Evolutionary conservation across 2,113 vertebrate genomes (phyloP).

Genomic region (Oryzias celebensis): DNA sequence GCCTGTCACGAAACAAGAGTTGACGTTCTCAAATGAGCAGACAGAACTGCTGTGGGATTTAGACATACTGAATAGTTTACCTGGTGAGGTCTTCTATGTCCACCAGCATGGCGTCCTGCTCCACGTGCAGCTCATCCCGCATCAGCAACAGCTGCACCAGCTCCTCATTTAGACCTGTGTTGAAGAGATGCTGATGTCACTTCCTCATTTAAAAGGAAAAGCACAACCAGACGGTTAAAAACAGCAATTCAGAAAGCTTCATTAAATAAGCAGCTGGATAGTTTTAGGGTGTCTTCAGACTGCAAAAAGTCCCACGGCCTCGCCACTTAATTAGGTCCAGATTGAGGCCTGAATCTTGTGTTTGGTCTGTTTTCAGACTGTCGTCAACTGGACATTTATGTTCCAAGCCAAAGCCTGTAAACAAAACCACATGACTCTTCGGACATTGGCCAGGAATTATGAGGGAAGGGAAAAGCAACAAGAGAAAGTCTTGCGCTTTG

Average conservation of each 20-base stretch:
- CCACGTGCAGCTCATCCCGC: slow-evolving; percentile 94
- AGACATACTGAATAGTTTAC: slow-evolving; percentile 56
- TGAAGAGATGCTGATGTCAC: background rate
- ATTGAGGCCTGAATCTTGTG: no score
- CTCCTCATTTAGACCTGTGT: slow-evolving; percentile 93
- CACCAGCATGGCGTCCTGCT: slow-evolving; percentile 98
- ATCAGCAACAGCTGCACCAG: slow-evolving; percentile 93
- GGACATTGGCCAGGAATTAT: no score
- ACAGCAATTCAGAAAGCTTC: background rate
- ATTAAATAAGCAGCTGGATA: background rate
- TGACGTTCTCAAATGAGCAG: background rate
- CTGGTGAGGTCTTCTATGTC: slow-evolving; percentile 97
- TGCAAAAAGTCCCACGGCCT: no score
- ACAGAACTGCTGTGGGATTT: background rate
- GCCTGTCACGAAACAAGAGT: slow-evolving; percentile 71
- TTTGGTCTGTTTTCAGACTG: no score
- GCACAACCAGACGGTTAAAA: background rate
- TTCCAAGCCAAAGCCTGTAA: no score
- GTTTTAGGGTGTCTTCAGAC: background rate
- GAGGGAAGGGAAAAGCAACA: no score
- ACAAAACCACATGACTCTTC: no score
- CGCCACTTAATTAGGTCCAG: no score
- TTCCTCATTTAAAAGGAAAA: background rate
- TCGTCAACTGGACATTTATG: no score
- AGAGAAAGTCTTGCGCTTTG: no score